Conservation (phyloP, 2,888 invertebrate genomes). For the Thecophora atra region DNA sequence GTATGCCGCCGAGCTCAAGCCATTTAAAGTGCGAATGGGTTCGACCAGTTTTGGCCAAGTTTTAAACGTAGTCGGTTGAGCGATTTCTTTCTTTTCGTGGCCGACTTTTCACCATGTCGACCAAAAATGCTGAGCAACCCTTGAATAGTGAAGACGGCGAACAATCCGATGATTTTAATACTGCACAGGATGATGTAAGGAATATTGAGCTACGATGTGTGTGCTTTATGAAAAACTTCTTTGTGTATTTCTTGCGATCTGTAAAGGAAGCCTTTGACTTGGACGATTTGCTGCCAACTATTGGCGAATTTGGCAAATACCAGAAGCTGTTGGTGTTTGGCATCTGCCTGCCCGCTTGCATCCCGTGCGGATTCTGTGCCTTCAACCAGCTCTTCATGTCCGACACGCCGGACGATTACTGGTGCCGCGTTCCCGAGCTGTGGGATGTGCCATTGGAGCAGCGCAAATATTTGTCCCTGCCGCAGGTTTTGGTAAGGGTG, state of each 20-base stretch:
- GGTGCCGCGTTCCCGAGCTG: conserved; percentile 82
- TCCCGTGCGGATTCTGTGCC: conserved; percentile 91
- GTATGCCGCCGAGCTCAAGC: too few species aligned
- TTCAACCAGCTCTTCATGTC: conserved; percentile 95
- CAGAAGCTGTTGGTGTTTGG: conserved; percentile 87
- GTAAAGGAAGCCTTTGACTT: conserved; percentile 73
- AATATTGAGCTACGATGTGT: neutral
- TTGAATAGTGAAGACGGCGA: conserved; percentile 1
- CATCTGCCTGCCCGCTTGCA: conserved; percentile 87
- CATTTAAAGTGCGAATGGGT: conserved; percentile 3
- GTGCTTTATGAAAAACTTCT: too few species aligned
- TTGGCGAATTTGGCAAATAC: conserved; percentile 90
- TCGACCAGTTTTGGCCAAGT: conserved; percentile 14
- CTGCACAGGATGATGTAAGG: conserved; percentile 28
- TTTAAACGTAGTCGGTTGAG: conserved; percentile 12
- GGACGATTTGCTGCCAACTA: conserved; percentile 83
- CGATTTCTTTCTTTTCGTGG: neutral
- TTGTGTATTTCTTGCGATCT: neutral
- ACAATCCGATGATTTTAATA: conserved; percentile 1
- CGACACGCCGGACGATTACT: conserved; percentile 85
- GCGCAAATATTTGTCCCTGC: conserved; percentile 75
- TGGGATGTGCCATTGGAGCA: conserved; percentile 69
- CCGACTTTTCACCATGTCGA: too few species aligned
- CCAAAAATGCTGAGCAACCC: neutral
- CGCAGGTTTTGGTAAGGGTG: conserved; percentile 67